Evolutionary conservation across 2,797 vertebrate genomes (phyloP).

Genomic region (Gadopsis bispinosus): DNA sequence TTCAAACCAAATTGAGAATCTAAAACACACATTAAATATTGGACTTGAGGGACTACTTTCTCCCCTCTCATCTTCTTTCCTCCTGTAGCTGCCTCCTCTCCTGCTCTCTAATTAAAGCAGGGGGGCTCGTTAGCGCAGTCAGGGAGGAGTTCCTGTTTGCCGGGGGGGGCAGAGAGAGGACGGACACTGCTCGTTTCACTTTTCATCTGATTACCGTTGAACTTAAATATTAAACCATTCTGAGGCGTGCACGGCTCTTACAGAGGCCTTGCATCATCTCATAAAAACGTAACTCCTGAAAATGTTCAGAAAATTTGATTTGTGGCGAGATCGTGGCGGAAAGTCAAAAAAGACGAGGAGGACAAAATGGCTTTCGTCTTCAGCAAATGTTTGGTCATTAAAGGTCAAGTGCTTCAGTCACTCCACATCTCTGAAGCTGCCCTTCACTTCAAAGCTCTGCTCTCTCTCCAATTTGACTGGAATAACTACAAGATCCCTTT

Average conservation of each 20-base stretch:
- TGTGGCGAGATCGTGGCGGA: neutral
- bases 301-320: neutral
- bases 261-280: slow-evolving; percentile 28
- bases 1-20: neutral
- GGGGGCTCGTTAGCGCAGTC: slow-evolving; percentile 42
- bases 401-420: slow-evolving; percentile 11
- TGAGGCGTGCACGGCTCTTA: neutral
- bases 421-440: neutral
- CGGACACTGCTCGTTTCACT: neutral
- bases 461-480: neutral
- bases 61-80: neutral
- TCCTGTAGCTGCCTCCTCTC: neutral
- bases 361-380: slow-evolving; percentile 3
- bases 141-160: neutral
- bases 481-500: neutral
- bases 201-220: neutral
- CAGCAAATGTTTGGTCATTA: neutral
- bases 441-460: slow-evolving; percentile 7
- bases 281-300: neutral
- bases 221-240: neutral
- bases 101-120: slow-evolving; percentile 59
- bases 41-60: neutral
- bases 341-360: neutral
- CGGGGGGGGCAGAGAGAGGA: neutral
- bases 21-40: neutral